A percentile compares a stretch with the other conserved stretches of the same genome.
phyloP scores from a whole-genome alignment of 2,888 invertebrate genomes.

The Perithous albicinctus region DNA sequence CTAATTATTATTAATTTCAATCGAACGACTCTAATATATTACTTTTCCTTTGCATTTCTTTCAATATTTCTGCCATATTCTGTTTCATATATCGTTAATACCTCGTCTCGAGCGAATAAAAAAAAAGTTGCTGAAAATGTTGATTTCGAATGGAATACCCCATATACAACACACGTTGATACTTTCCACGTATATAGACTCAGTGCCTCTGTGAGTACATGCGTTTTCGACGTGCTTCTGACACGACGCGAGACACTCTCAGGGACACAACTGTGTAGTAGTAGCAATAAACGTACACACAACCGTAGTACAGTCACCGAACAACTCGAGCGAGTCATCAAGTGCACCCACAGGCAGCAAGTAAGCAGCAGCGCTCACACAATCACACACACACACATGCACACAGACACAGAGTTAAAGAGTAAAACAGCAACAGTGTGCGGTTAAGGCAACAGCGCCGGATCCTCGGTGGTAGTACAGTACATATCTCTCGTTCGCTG shows the following conservation, averaged over 20 bases:
- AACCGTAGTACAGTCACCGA: constrained; percentile 5
- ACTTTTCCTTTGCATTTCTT: too few species aligned
- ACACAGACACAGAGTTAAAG: constrained; percentile 10
- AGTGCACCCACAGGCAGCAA: constrained; percentile 42
- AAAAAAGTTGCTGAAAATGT: too few species aligned
- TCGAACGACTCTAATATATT: too few species aligned
- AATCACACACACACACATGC: neutral
- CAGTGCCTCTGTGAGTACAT: neutral
- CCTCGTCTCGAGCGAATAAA: too few species aligned
- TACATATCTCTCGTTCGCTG: constrained; percentile 62
- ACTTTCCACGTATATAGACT: neutral
- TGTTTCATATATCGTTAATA: too few species aligned
- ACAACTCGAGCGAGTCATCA: constrained; percentile 50
- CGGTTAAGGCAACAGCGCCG: constrained; percentile 56
- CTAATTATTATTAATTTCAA: too few species aligned
- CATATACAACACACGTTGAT: constrained; percentile 10
- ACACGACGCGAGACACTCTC: constrained; percentile 13
- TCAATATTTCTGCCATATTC: too few species aligned
- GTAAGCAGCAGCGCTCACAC: constrained; percentile 6
- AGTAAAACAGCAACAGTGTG: neutral
- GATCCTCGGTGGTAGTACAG: constrained; percentile 55
- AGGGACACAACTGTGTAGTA: constrained; percentile 3
- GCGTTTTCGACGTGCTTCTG: constrained; percentile 13
- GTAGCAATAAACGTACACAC: too few species aligned
- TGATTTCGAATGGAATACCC: too few species aligned